Evolutionary conservation across 92 coral and sea anemone species (phyloP), one percentile per base, ranked within the genome.

Genomic region (Epizoanthus rinbou): DNA sequence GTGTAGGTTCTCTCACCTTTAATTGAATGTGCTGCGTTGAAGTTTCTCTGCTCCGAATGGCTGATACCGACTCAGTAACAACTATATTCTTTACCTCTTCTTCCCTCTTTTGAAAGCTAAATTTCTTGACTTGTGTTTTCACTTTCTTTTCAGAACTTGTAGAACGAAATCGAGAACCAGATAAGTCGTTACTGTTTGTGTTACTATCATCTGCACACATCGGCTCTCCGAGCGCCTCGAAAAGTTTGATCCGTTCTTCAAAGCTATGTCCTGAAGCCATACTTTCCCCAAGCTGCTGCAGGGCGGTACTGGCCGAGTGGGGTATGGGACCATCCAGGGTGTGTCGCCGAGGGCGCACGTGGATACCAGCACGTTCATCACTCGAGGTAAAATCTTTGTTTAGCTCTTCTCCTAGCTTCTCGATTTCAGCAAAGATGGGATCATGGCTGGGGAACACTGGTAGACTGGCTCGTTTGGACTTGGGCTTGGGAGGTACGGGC

Each of bases 381-480:
- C 81, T 59, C 25, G 23, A 76, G 31, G 21, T 69, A 17, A 19
- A 18, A 54, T 76, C 13, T 13, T 18, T n/a, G 35, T 75, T 13
- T 0, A 15, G 16, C 18, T 62, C 58, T 19, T 41, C 45, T 69
- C 50, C 57, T 41, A 71, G 57, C n/a, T 47, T 71, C 18, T 41
- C 76, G 35, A 71, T 71, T 33, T 62, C 70, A 43, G 82, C 15
- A 78, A 78, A 59, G n/a, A 62, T 45, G 3, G 71, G 82, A 62
- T 62, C 82, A 39, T 41, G 45, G 59, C 70, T 78, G 58, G 82
- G 82, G 24, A 78, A 78, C 15, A 59, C 72, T 11, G 71, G 82
- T 41, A 78, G 70, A 57, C 82, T 78, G 22, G 82, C 65, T 13
- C 82, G 65, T 62, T 78, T 78, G 10, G 69, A 62, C 41, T 78